phyloP scores from a whole-genome alignment of 2,113 vertebrate genomes.

The Larimichthys polyactis region DNA sequence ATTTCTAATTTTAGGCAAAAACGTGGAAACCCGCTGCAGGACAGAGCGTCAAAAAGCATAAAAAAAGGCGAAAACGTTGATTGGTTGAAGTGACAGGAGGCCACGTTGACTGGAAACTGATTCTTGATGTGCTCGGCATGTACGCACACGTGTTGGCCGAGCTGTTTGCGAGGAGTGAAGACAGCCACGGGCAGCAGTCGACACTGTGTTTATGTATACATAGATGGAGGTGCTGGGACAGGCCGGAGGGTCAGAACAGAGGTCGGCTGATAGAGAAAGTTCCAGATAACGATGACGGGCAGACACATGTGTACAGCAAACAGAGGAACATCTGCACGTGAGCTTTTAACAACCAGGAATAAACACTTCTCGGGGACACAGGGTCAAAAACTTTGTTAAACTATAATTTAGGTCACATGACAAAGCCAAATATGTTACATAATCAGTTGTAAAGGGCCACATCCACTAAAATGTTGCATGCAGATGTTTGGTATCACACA shows the following conservation, averaged over 20 bases:
- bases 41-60: not conserved
- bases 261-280: conserved; percentile 6
- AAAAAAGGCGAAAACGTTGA: not conserved
- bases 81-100: not conserved
- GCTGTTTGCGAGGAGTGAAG: not conserved
- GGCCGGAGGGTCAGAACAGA: not conserved
- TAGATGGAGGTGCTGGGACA: not conserved
- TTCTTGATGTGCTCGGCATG: not conserved
- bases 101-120: not conserved
- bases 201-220: conserved; percentile 16
- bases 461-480: conserved; percentile 11
- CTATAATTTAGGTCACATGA: conserved; percentile 20
- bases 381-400: not conserved
- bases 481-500: not conserved
- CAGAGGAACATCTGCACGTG: conserved; percentile 1
- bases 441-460: conserved; percentile 32
- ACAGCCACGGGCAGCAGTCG: not conserved
- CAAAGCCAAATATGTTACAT: conserved; percentile 19
- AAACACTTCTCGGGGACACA: too few relatives aligned
- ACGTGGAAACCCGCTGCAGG: conserved; percentile 12
- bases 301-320: not conserved
- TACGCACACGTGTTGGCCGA: not conserved
- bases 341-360: not conserved
- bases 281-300: not conserved
- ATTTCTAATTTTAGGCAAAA: conserved; percentile 45